phyloP scores from a whole-genome alignment of 2,888 invertebrate species.

The Zelleria hepariella region DNA sequence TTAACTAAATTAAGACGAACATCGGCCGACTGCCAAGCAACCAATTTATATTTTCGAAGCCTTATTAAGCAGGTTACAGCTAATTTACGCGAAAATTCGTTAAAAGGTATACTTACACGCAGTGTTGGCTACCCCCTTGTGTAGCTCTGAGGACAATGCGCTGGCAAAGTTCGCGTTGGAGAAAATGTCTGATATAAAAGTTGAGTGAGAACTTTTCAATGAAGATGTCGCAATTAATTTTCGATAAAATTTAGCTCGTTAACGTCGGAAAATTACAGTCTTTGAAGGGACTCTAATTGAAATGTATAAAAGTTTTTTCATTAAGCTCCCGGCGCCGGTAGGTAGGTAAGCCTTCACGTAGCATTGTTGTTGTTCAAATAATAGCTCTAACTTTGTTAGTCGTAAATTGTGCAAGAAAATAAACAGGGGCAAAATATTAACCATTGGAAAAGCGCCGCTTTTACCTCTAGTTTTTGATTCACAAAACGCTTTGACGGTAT shows the following conservation, averaged over 20 bases:
- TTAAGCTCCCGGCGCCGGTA: constrained; percentile 30
- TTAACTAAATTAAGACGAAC: constrained; percentile 29
- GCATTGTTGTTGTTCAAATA: constrained; percentile 9
- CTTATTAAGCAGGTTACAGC: constrained; percentile 24
- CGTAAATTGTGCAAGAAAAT: neutral
- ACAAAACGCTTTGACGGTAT: neutral
- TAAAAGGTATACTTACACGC: constrained; percentile 32
- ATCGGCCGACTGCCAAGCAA: constrained; percentile 27
- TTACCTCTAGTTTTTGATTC: too few relatives aligned
- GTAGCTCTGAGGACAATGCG: constrained; percentile 41
- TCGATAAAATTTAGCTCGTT: constrained; percentile 69
- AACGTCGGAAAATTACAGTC: constrained; percentile 61
- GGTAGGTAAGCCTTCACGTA: constrained; percentile 10
- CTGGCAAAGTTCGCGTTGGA: constrained; percentile 43
- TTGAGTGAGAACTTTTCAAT: constrained; percentile 60
- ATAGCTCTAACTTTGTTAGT: neutral
- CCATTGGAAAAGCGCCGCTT: neutral
- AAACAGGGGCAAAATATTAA: neutral
- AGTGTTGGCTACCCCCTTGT: constrained; percentile 31
- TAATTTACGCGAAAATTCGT: constrained; percentile 41
- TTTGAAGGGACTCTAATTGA: constrained; percentile 60
- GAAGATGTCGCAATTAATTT: constrained; percentile 71
- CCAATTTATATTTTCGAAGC: constrained; percentile 36
- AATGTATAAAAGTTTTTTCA: constrained; percentile 63
- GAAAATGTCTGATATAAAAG: constrained; percentile 53